A percentile compares a stretch with the other conserved stretches of the same genome.
These are phyloP conservation scores for Cephalopterus ornatus DNA, from an alignment of 2,113 vertebrate genomes.

Conservation along the genomic window DNA sequence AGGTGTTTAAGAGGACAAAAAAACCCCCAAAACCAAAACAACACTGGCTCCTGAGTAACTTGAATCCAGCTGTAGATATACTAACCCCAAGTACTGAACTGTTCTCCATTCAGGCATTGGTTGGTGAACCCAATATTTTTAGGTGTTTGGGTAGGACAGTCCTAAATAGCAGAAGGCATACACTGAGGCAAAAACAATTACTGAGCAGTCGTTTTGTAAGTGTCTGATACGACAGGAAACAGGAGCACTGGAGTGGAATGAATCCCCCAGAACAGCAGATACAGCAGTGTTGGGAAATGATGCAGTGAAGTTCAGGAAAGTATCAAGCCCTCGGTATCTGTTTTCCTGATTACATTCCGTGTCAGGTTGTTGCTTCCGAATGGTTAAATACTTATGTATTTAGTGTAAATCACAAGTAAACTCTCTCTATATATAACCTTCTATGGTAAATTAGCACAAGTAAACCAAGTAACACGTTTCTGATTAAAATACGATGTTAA, in stretches of 20 bases:
- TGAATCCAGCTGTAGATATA: background rate
- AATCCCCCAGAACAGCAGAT: background rate
- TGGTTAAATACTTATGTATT: background rate
- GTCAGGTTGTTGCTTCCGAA: background rate
- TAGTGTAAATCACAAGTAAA: background rate
- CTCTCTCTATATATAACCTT: background rate
- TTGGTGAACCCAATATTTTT: background rate
- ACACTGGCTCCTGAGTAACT: background rate
- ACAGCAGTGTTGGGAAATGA: fast-evolving
- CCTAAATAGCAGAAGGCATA: background rate
- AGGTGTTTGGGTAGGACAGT: background rate
- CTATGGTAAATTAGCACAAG: background rate
- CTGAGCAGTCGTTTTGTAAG: background rate
- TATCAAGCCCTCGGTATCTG: background rate
- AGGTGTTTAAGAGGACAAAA: background rate
- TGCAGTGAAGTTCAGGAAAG: background rate
- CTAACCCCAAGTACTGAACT: background rate
- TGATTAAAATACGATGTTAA: background rate
- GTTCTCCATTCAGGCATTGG: background rate
- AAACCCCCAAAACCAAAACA: background rate
- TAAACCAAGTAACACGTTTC: background rate
- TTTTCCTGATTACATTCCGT: background rate
- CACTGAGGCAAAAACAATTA: background rate
- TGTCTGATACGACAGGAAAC: background rate
- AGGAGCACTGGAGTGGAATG: background rate